phyloP scores from a whole-genome alignment of 2,888 invertebrate species.

The Thereva unica region DNA sequence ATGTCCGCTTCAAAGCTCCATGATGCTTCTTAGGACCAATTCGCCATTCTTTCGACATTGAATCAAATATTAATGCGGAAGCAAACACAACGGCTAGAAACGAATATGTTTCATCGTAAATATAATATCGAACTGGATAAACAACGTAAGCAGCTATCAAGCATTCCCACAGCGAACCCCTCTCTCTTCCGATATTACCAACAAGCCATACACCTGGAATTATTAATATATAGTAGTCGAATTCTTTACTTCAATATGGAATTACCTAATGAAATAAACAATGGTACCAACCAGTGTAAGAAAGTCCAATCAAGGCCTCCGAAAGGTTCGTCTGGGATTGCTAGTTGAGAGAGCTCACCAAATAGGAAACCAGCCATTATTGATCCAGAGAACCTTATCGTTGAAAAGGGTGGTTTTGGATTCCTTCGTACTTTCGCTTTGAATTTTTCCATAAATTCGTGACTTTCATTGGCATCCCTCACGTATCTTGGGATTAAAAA shows the following conservation, averaged over 20 bases:
- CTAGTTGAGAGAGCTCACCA: slow-evolving; percentile 74
- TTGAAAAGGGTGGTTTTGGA: slow-evolving; percentile 81
- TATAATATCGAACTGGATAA: slow-evolving; percentile 71
- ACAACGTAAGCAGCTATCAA: slow-evolving; percentile 69
- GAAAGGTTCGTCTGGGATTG: slow-evolving; percentile 76
- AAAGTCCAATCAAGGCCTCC: slow-evolving; percentile 72
- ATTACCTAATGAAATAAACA: slow-evolving; percentile 73
- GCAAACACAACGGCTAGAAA: slow-evolving; percentile 68
- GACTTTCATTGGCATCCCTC: slow-evolving; percentile 77
- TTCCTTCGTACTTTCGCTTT: slow-evolving; percentile 65
- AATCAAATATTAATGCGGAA: slow-evolving; percentile 73
- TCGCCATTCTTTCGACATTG: slow-evolving; percentile 78
- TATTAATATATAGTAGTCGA: slow-evolving; percentile 30
- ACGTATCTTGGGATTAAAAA: slow-evolving; percentile 86
- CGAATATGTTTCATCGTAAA: slow-evolving; percentile 75
- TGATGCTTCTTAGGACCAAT: slow-evolving; percentile 64
- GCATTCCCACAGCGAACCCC: slow-evolving; percentile 72
- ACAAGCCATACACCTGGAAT: slow-evolving; percentile 83
- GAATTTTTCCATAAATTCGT: slow-evolving; percentile 67
- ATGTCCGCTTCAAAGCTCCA: slow-evolving; percentile 61
- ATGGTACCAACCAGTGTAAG: slow-evolving; percentile 73
- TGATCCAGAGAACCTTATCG: slow-evolving; percentile 76
- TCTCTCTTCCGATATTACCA: slow-evolving; percentile 86
- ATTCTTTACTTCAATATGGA: slow-evolving; percentile 16
- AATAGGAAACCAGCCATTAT: slow-evolving; percentile 79